Conservation (phyloP, 2,113 vertebrate species). For the Chionis minor region DNA sequence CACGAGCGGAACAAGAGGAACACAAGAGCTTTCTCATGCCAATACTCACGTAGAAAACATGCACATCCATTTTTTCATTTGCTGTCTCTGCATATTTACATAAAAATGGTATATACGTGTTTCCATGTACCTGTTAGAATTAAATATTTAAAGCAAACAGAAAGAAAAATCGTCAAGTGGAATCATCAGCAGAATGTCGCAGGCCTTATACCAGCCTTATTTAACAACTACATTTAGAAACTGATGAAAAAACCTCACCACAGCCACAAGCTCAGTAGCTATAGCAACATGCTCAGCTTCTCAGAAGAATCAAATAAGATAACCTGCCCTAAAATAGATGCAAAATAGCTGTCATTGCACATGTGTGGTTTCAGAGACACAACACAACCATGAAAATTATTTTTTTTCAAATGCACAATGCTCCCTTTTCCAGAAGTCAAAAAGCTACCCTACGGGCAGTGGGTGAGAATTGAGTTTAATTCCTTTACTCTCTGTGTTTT, state of each 20-base stretch:
- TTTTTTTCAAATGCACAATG: background rate
- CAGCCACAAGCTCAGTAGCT: slow-evolving; percentile 55
- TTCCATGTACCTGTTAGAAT: background rate
- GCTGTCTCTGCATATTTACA: fast-evolving
- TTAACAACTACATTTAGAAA: slow-evolving; percentile 23
- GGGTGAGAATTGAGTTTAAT: slow-evolving; percentile 8
- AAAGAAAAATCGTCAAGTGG: background rate
- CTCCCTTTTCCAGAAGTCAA: background rate
- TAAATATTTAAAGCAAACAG: background rate
- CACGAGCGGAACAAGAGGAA: background rate
- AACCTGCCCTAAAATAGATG: slow-evolving; percentile 58
- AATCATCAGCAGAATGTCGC: background rate
- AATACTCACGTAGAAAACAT: background rate
- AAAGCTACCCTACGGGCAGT: slow-evolving; percentile 5
- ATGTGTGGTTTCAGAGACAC: background rate
- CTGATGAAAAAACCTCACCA: background rate
- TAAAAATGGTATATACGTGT: background rate
- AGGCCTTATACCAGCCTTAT: background rate
- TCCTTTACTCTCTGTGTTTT: background rate
- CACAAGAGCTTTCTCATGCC: background rate
- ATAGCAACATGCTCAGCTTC: slow-evolving; percentile 62
- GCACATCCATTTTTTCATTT: background rate
- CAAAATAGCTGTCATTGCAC: slow-evolving; percentile 48
- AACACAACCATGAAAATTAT: background rate
- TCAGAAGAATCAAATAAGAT: slow-evolving; percentile 48